Base-by-base conservation (phyloP, 2,797 vertebrate genomes). In the Esox masquinongy region DNA sequence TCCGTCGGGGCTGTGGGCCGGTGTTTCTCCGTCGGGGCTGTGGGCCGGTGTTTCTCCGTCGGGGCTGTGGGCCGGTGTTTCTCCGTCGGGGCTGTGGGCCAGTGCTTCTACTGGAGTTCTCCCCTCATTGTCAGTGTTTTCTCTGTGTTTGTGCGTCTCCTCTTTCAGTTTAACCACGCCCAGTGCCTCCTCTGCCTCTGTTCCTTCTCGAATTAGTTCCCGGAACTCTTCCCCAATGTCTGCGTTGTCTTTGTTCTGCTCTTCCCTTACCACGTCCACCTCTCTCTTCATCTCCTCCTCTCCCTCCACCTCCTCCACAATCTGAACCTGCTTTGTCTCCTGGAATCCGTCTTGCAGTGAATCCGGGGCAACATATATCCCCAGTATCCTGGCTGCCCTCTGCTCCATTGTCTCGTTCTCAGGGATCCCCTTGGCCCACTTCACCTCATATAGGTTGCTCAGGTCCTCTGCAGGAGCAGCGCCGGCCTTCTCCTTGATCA, bases 351-450 rank as follows among this genome's bases (percentile, higher is more conserved):
- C 92, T 78, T 95, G 92, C 67, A 99, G 94, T 50, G 95, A 94
- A 84, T 96, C 97, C 68, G 95, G 93, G n/a, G 97, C 94, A 87
- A 99, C 95, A 6, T 93, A 92, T 79, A 99, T 99, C 77, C 97
- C 97, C 74, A 99, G 89, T 88, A 99, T 99, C 85, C 97, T 95
- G 15, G 95, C 95, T 26, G 98, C 98, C 89, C 98, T 94, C 63
- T 94, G 93, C 83, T 97, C 95, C 43, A 99, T 93, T 11, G 97
- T 96, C 87, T 99, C 98, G 19, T 96, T 95, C 77, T 93, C 94
- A 2, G 96, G 95, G 51, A 98, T 96, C 76, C 96, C 97, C 85
- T 93, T 75, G 50, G 91, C 87, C n/a, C 83, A 92, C 78, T 90
- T 93, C 16, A 94, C 89, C 80, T 95, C 92, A 36, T 93, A 95